Evolutionary conservation across 2,888 invertebrate species (phyloP).

Genomic region (Mesorhabditis belari): DNA sequence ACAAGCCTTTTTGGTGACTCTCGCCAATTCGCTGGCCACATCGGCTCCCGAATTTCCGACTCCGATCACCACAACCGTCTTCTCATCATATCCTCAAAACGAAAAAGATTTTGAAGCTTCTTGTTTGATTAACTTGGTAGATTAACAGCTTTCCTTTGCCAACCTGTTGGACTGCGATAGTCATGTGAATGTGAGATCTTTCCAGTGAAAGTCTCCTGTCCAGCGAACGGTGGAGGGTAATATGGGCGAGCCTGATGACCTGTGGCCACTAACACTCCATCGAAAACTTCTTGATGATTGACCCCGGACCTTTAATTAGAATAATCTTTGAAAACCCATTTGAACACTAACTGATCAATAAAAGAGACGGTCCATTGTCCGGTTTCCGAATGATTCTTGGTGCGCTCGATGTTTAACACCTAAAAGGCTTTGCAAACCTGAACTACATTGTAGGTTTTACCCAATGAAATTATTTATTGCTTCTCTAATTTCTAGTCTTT

Average conservation of each 20-base stretch:
- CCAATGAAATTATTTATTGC: too few relatives aligned
- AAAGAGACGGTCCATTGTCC: neutral
- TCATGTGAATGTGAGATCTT: conserved; percentile 47
- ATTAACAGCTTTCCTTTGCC: neutral
- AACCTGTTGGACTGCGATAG: conserved; percentile 40
- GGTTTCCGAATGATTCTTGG: neutral
- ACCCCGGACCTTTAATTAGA: conserved; percentile 18
- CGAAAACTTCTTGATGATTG: conserved; percentile 50
- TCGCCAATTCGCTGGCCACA: conserved; percentile 56
- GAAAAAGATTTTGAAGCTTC: neutral
- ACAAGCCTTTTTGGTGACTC: conserved; percentile 53
- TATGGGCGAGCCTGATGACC: conserved; percentile 58
- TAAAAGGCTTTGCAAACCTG: too few relatives aligned
- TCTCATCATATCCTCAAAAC: conserved; percentile 50
- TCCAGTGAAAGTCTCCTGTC: conserved; percentile 38
- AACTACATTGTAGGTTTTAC: too few relatives aligned
- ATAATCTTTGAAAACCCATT: neutral
- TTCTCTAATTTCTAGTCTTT: too few relatives aligned
- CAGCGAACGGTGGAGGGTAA: conserved; percentile 48
- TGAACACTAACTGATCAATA: neutral
- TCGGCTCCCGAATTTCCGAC: conserved; percentile 58
- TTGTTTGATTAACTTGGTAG: neutral
- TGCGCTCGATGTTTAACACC: too few relatives aligned
- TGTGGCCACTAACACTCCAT: conserved; percentile 58
- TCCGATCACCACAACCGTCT: conserved; percentile 56